A percentile compares a stretch with the other conserved stretches of the same genome.
Evolutionary conservation across 2,888 invertebrate species (phyloP).

Genomic region (Ceraclea dissimilis): DNA sequence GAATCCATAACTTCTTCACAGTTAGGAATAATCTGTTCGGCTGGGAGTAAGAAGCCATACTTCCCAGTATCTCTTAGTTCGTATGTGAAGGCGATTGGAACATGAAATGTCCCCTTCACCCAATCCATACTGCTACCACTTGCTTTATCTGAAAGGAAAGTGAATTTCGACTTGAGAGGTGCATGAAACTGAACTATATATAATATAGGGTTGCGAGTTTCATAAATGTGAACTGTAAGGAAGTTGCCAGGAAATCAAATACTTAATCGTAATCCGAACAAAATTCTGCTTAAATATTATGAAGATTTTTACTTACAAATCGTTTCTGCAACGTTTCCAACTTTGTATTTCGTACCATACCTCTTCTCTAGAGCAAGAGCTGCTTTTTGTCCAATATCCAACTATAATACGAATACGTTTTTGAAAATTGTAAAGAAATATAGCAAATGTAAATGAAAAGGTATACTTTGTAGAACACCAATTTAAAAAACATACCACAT

Average conservation of each 20-base stretch:
- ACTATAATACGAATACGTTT: constrained; percentile 8
- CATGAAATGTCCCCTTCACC: constrained; percentile 42
- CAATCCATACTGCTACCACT: constrained; percentile 45
- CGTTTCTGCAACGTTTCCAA: constrained; percentile 51
- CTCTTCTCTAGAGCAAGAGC: constrained; percentile 45
- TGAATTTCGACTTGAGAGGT: too few relatives aligned
- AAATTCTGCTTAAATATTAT: too few relatives aligned
- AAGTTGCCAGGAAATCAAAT: too few relatives aligned
- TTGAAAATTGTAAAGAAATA: neutral
- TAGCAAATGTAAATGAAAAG: too few relatives aligned
- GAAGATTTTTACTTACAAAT: constrained; percentile 49
- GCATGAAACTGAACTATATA: too few relatives aligned
- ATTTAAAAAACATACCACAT: constrained; percentile 34
- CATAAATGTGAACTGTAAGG: too few relatives aligned
- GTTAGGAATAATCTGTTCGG: constrained; percentile 51
- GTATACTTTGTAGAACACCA: too few relatives aligned
- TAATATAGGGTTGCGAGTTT: too few relatives aligned
- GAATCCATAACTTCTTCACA: constrained; percentile 55
- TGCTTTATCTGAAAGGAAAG: constrained; percentile 33
- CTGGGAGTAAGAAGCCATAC: constrained; percentile 56
- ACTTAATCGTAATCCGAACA: too few relatives aligned
- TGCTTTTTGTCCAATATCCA: constrained; percentile 40
- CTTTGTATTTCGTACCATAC: constrained; percentile 52
- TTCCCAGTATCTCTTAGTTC: constrained; percentile 55
- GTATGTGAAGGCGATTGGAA: constrained; percentile 47